phyloP scores from a whole-genome alignment of 2,113 vertebrate species.

The Cathartes aura region DNA sequence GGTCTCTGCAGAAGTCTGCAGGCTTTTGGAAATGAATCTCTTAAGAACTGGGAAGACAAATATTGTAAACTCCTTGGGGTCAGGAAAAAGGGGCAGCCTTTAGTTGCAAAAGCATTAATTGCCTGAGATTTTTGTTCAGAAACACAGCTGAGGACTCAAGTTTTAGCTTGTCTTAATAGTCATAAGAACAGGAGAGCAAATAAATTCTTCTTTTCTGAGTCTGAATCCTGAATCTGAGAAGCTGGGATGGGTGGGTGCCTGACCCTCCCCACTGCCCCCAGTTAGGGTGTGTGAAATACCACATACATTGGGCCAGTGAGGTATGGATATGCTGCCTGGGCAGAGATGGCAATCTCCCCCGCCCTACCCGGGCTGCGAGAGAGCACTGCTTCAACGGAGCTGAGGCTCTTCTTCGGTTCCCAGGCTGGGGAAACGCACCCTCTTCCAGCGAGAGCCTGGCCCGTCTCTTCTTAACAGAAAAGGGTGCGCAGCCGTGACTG shows the following conservation, averaged over 20 bases:
- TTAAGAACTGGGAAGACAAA: neutral
- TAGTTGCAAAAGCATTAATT: neutral
- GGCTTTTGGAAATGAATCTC: neutral
- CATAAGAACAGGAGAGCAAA: neutral
- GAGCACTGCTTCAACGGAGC: neutral
- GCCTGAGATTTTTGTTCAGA: neutral
- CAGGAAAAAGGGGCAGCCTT: neutral
- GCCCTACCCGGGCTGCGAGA: neutral
- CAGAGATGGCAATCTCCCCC: neutral
- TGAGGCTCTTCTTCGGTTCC: neutral
- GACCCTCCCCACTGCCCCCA: neutral
- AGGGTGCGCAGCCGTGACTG: neutral
- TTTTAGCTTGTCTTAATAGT: neutral
- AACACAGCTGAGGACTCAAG: neutral
- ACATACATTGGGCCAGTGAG: rapidly evolving
- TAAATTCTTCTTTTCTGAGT: neutral
- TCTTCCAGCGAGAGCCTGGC: too few relatives aligned
- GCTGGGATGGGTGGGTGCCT: neutral
- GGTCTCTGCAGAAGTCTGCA: neutral
- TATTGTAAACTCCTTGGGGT: neutral
- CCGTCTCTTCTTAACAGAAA: neutral
- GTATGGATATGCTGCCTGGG: neutral
- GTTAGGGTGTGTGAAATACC: neutral
- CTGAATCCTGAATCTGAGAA: neutral
- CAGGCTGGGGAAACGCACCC: neutral